Evolutionary conservation across 2,113 vertebrate genomes (phyloP).

Genomic region (Lagopus leucura): DNA sequence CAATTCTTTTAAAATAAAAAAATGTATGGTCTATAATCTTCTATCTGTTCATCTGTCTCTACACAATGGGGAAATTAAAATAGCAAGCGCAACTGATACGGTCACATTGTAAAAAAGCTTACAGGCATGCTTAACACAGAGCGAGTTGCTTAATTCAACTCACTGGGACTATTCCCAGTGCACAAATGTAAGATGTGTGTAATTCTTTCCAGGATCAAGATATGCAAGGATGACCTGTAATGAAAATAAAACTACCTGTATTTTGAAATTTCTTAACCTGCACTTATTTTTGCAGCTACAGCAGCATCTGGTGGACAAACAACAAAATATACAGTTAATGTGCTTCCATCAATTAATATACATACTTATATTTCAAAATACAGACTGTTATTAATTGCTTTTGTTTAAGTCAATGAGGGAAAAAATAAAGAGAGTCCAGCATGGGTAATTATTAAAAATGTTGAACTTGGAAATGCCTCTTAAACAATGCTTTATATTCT

Average conservation of each 20-base stretch:
- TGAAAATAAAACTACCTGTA: neutral
- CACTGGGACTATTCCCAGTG: neutral
- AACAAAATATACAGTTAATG: neutral
- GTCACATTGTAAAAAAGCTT: neutral
- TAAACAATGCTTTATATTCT: neutral
- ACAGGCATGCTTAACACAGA: neutral
- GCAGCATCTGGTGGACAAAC: conserved; percentile 70
- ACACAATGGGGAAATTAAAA: conserved; percentile 1
- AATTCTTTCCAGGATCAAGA: neutral
- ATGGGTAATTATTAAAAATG: neutral
- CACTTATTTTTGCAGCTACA: conserved; percentile 50
- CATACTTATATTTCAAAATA: neutral
- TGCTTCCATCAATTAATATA: neutral
- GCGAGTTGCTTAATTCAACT: neutral
- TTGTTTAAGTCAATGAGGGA: neutral
- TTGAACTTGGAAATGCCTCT: neutral
- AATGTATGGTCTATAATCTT: neutral
- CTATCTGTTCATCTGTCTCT: neutral
- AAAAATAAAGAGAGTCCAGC: neutral
- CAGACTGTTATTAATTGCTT: neutral
- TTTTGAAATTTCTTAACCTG: neutral
- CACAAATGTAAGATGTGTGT: neutral
- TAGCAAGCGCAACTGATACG: neutral
- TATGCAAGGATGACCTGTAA: neutral
- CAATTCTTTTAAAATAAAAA: neutral